Evolutionary conservation across 2,797 vertebrate genomes (phyloP).

Genomic region (Cynopterus sphinx): DNA sequence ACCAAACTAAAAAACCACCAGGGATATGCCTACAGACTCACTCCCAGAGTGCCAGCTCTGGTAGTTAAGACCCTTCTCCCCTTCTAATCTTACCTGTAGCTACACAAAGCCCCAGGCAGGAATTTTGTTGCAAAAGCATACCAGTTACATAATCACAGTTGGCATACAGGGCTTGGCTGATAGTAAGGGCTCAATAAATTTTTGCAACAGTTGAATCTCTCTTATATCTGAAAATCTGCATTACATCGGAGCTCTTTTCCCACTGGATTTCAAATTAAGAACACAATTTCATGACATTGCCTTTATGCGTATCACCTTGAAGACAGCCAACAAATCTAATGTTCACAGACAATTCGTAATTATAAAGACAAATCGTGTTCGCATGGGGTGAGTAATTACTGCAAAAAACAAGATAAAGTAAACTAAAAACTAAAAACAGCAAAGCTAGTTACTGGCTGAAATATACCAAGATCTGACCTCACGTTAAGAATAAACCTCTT

Average conservation of each 20-base stretch:
- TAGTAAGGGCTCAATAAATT: background rate
- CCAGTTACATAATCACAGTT: background rate
- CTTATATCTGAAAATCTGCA: background rate
- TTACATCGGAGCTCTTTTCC: background rate
- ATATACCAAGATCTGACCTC: background rate
- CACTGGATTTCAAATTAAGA: constrained; percentile 18
- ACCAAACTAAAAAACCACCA: background rate
- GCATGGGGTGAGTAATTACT: background rate
- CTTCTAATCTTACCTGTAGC: background rate
- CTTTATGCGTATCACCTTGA: background rate
- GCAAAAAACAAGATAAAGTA: background rate
- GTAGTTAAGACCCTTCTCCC: background rate
- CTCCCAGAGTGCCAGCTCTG: background rate
- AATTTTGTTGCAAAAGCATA: background rate
- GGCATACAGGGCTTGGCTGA: background rate
- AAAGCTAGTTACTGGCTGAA: background rate
- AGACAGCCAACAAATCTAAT: background rate
- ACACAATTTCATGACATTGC: background rate
- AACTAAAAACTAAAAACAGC: background rate
- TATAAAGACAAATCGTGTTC: constrained; percentile 7
- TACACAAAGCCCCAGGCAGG: background rate
- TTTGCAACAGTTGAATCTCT: background rate
- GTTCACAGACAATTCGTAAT: background rate
- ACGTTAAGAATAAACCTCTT: constrained; percentile 1
- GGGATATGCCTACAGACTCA: background rate